phyloP scores from a whole-genome alignment of 2,888 invertebrate genomes.

The Ypsolopha sequella region DNA sequence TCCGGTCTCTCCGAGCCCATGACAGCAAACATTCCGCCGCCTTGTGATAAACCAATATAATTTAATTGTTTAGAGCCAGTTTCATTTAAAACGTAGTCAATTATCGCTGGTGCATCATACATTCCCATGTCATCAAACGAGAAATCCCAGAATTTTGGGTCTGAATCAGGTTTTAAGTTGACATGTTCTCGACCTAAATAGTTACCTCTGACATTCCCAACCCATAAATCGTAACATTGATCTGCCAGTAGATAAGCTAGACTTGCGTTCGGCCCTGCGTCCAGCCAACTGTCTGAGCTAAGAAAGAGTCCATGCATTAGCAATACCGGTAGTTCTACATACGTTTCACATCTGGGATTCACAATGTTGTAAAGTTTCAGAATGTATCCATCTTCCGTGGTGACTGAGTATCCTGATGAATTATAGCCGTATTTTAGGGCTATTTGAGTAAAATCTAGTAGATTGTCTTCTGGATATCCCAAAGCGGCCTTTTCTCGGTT shows the following conservation, averaged over 20 bases:
- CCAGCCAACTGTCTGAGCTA: conserved; percentile 2
- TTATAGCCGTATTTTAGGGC: no score
- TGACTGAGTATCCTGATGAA: no score
- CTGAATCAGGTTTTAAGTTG: neutral
- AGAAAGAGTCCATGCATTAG: conserved; percentile 5
- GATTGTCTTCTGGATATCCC: no score
- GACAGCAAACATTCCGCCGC: neutral
- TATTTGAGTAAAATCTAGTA: no score
- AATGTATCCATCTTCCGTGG: no score
- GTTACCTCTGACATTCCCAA: conserved; percentile 1
- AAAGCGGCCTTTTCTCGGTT: no score
- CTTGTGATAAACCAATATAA: neutral
- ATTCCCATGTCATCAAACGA: neutral
- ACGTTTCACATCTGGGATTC: no score
- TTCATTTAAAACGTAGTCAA: neutral
- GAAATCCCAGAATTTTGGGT: neutral
- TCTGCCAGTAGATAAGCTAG: conserved; percentile 5
- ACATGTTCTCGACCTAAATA: neutral
- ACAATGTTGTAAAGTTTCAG: no score
- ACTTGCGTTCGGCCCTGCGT: neutral
- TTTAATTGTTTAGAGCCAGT: neutral
- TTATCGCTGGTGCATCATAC: conserved; percentile 2
- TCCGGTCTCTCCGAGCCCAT: neutral
- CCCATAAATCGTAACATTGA: conserved; percentile 9
- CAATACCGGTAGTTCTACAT: neutral